phyloP scores from a whole-genome alignment of 1,140 invertebrate genomes.

The Rhysida immarginata region DNA sequence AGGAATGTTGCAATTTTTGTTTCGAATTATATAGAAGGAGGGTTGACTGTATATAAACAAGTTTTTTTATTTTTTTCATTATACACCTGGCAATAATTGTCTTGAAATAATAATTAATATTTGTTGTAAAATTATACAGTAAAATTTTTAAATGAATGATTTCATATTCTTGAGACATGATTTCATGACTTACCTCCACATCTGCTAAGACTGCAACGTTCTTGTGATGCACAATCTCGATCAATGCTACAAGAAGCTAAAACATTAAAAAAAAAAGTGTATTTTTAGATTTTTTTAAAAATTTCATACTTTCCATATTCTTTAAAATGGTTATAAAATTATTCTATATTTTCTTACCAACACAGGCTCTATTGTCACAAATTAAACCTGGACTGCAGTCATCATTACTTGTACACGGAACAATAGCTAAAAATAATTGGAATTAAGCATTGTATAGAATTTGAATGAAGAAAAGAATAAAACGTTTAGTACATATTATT shows the following conservation, averaged over 20 bases:
- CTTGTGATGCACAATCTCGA: conserved; percentile 20
- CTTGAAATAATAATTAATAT: too few species aligned
- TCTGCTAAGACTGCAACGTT: conserved; percentile 17
- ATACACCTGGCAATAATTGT: too few species aligned
- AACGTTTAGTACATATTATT: background rate
- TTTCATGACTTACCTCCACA: conserved; percentile 17
- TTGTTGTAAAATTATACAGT: too few species aligned
- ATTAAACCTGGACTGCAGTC: conserved; percentile 63
- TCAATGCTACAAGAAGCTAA: conserved; percentile 18
- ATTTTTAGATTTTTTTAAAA: background rate
- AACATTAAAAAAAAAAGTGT: background rate
- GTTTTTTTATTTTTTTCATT: too few species aligned
- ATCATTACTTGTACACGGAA: conserved; percentile 41
- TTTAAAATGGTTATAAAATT: background rate
- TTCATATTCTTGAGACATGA: too few species aligned
- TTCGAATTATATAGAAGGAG: too few species aligned
- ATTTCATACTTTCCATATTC: background rate
- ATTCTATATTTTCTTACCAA: conserved; percentile 45
- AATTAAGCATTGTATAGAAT: background rate
- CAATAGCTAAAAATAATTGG: background rate
- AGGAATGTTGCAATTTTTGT: too few species aligned
- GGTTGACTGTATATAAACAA: too few species aligned
- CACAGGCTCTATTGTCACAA: conserved; percentile 62
- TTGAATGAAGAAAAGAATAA: background rate
- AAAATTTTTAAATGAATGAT: too few species aligned